Evolutionary conservation across 2,113 vertebrate species (phyloP).

Genomic region (Excalfactoria chinensis): DNA sequence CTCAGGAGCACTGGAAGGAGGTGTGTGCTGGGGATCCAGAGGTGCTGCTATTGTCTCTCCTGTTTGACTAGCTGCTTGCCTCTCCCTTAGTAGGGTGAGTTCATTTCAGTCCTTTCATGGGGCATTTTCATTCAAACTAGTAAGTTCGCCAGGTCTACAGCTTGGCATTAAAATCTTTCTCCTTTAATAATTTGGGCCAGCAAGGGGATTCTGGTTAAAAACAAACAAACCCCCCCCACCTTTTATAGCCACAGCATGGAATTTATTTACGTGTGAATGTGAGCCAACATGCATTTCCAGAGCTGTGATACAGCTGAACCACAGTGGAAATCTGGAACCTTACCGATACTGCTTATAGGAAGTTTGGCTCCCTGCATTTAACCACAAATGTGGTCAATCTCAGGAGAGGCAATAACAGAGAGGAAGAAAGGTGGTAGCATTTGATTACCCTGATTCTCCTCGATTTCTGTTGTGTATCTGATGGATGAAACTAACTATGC

Average conservation of each 20-base stretch:
- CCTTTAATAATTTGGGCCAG: neutral
- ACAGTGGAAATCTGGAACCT: slow-evolving; percentile 63
- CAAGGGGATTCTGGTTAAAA: fast-evolving
- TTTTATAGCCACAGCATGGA: neutral
- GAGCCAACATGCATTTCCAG: neutral
- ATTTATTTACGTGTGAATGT: neutral
- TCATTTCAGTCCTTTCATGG: neutral
- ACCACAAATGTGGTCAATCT: slow-evolving; percentile 67
- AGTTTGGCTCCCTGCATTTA: slow-evolving; percentile 57
- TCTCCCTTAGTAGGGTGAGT: neutral
- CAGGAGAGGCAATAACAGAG: slow-evolving; percentile 11
- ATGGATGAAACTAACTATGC: neutral
- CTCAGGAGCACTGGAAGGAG: neutral
- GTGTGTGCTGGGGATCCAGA: neutral
- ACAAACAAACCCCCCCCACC: neutral
- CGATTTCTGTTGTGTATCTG: neutral
- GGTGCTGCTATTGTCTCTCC: neutral
- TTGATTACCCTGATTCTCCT: slow-evolving; percentile 43
- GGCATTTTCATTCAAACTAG: neutral
- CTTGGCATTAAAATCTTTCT: neutral
- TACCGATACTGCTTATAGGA: slow-evolving; percentile 43
- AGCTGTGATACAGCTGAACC: slow-evolving; percentile 43
- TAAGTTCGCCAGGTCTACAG: neutral
- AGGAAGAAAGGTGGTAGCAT: slow-evolving; percentile 62
- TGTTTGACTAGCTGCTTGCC: neutral